phyloP scores from a whole-genome alignment of 2,888 invertebrate genomes.

The Eustalomyia histrio region DNA sequence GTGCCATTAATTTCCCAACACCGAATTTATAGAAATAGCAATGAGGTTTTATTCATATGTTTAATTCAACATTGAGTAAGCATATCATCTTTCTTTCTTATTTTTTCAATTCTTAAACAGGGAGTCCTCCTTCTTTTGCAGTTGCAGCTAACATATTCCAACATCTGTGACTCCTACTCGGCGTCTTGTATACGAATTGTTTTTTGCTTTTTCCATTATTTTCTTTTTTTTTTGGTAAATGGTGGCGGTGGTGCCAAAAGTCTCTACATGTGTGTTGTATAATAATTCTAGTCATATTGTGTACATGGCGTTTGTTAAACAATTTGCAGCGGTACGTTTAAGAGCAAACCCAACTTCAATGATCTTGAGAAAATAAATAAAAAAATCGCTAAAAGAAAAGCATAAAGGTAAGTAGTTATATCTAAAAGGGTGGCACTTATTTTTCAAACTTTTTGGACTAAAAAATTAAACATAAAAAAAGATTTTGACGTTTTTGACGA shows the following conservation, averaged over 20 bases:
- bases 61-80: conserved; percentile 52
- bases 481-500: too few species aligned
- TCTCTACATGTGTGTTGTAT: conserved; percentile 57
- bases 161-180: conserved; percentile 65
- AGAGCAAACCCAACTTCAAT: conserved; percentile 58
- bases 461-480: too few species aligned
- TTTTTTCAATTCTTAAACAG: conserved; percentile 36
- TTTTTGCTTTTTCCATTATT: not conserved
- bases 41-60: conserved; percentile 45
- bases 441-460: not conserved
- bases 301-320: conserved; percentile 65
- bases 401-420: conserved; percentile 3
- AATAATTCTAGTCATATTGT: conserved; percentile 62
- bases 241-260: conserved; percentile 65
- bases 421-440: not conserved
- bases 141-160: conserved; percentile 53
- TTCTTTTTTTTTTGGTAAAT: conserved; percentile 29
- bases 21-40: conserved; percentile 19
- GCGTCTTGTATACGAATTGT: conserved; percentile 53
- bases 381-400: conserved; percentile 46
- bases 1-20: conserved; percentile 7
- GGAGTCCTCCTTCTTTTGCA: conserved; percentile 29
- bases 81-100: conserved; percentile 57
- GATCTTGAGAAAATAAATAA: conserved; percentile 61
- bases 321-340: conserved; percentile 66